These are phyloP conservation scores for Panthera leo DNA, from an alignment of 2,113 vertebrate species.

Conservation along the genomic window DNA sequence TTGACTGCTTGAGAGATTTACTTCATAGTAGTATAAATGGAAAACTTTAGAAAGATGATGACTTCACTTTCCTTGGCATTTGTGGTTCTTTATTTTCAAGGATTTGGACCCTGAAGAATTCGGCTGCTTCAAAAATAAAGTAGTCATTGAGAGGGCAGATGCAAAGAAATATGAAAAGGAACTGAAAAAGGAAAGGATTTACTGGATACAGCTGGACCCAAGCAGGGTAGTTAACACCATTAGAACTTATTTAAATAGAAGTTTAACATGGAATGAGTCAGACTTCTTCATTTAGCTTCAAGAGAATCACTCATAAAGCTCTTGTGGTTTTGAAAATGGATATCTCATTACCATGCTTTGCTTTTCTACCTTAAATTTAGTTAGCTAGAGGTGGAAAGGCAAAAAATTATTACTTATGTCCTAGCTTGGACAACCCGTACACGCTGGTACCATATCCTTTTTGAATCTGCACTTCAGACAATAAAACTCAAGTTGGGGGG, in stretches of 20 bases:
- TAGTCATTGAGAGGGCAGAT: conserved; percentile 79
- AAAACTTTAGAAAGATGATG: background rate
- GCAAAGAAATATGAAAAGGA: conserved; percentile 75
- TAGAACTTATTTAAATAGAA: background rate
- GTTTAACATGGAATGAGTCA: background rate
- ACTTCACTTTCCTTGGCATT: background rate
- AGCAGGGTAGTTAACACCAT: conserved; percentile 69
- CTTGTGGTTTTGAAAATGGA: background rate
- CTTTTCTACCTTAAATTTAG: background rate
- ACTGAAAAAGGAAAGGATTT: conserved; percentile 79
- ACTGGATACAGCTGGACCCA: conserved; percentile 73
- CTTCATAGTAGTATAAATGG: background rate
- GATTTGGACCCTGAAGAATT: conserved; percentile 81
- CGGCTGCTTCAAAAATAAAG: conserved; percentile 79
- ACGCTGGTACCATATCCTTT: background rate
- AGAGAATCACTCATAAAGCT: background rate
- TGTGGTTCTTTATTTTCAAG: conserved; percentile 66
- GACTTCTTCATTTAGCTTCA: background rate
- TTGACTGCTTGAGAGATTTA: background rate
- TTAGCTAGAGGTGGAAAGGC: background rate
- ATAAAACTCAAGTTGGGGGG: background rate
- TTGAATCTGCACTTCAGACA: background rate
- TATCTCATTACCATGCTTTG: background rate
- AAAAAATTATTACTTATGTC: background rate
- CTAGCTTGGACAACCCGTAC: background rate